Percentiles rank a stretch among this genome's conserved stretches.
These are phyloP conservation scores for Smutsia gigantea DNA, from an alignment of 2,797 vertebrate species.

Conservation along the genomic window DNA sequence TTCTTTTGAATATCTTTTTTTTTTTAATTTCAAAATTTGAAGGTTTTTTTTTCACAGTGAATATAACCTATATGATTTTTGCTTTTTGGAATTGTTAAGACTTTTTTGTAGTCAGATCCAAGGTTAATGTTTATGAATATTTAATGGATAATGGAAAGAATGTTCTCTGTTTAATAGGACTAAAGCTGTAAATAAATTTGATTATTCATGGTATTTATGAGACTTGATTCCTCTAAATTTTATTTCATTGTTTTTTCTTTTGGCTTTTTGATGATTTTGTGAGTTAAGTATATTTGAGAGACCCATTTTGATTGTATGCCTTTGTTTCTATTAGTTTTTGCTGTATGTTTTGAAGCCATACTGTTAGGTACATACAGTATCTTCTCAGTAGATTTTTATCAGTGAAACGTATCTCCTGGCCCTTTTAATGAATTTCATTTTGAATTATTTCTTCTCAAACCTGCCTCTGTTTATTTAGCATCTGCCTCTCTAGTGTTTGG, in stretches of 20 bases:
- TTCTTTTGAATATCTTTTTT: not conserved
- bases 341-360: not conserved
- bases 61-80: not conserved
- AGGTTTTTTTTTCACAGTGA: not conserved
- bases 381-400: not conserved
- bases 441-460: not conserved
- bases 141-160: not conserved
- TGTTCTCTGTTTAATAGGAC: not conserved
- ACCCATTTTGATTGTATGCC: not conserved
- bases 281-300: not conserved
- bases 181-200: not conserved
- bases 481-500: not conserved
- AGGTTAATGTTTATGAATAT: not conserved
- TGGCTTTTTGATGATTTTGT: not conserved
- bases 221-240: not conserved
- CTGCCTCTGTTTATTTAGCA: not conserved
- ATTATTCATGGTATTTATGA: not conserved
- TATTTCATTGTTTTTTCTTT: not conserved
- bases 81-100: constrained; percentile 9
- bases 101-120: not conserved
- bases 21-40: not conserved
- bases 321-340: not conserved
- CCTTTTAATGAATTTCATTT: not conserved
- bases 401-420: not conserved
- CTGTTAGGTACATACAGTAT: not conserved